Evolutionary conservation across 2,888 invertebrate species (phyloP), one percentile per base, ranked within the genome.

Genomic region (Protodeltote pygarga): DNA sequence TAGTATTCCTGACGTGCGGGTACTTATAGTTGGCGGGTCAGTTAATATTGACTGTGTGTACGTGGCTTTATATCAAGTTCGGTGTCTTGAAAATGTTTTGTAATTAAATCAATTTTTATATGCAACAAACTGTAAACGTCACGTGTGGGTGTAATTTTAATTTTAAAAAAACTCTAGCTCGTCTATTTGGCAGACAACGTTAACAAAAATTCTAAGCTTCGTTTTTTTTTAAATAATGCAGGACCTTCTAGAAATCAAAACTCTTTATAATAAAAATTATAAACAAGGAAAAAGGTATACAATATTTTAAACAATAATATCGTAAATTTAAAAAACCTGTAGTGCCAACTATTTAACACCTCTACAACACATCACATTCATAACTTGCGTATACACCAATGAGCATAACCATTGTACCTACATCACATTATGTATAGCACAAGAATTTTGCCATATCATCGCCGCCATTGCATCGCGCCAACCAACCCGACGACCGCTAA

Each of bases 401-500:
- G 54, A 64, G 49, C 29, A 33, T 9, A 34, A 21, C 8, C n/a
- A n/a, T n/a, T n/a, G n/a, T 24, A 44, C 6, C 14, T 29, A 39
- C 5, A n/a, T n/a, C 14, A 23, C 34, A 10, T n/a, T 24, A 14
- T 48, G 33, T 50, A 54, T 37, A 52, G 42, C 17, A 31, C 59
- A 44, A 33, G 48, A 65, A 50, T 68, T 67, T 65, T 76, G 82
- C 82, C 77, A 71, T 73, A 73, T 85, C 83, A 85, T 79, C 75
- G 79, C 59, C 53, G 83, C 85, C 85, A 85, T 84, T 77, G 72
- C 79, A 53, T 66, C 60, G 52, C 53, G 16, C 58, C 77, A 67
- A 71, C 87, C 88, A 87, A 86, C 85, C 88, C 74, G 78, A 62
- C 71, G 71, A 66, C 70, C 70, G 71, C 80, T 87, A 88, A 89